Percentiles rank a stretch among this genome's conserved stretches.
These are phyloP conservation scores for Ennomos quercinarius DNA, from an alignment of 2,888 invertebrate genomes.

Conservation along the genomic window DNA sequence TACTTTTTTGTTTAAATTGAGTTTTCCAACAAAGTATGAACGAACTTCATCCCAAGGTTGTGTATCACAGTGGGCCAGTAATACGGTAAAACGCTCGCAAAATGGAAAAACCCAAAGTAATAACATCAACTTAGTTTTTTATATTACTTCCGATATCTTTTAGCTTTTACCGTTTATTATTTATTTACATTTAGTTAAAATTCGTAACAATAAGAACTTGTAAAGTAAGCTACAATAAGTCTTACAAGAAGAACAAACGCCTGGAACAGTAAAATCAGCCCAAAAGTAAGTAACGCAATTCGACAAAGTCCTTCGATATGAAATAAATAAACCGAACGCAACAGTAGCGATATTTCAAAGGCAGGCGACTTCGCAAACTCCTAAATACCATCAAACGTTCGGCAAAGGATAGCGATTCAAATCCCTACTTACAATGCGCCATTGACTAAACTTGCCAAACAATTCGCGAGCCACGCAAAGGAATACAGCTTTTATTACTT, in stretches of 20 bases:
- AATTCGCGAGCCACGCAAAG: slow-evolving; percentile 15
- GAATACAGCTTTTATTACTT: slow-evolving; percentile 22
- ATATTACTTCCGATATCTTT: slow-evolving; percentile 5
- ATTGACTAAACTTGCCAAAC: slow-evolving; percentile 38
- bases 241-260: slow-evolving; percentile 8
- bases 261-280: slow-evolving; percentile 6
- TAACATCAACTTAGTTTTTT: slow-evolving; percentile 7
- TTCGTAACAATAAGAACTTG: too few relatives aligned
- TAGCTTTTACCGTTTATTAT: neutral
- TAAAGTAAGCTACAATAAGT: neutral
- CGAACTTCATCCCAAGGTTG: slow-evolving; percentile 24
- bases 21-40: slow-evolving; percentile 1
- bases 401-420: slow-evolving; percentile 37
- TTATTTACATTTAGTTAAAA: too few relatives aligned
- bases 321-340: slow-evolving; percentile 21
- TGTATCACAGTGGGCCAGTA: neutral
- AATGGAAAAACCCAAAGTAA: slow-evolving; percentile 8
- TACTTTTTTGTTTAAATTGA: too few relatives aligned
- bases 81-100: slow-evolving; percentile 10
- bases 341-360: slow-evolving; percentile 36
- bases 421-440: slow-evolving; percentile 44
- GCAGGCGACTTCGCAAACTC: slow-evolving; percentile 45
- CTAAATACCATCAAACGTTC: slow-evolving; percentile 53
- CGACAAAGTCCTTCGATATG: slow-evolving; percentile 19
- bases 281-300: slow-evolving; percentile 14